A percentile compares a stretch with the other conserved stretches of the same genome.
These are phyloP conservation scores for Caretta caretta DNA, from an alignment of 2,113 vertebrate genomes.

Conservation along the genomic window DNA sequence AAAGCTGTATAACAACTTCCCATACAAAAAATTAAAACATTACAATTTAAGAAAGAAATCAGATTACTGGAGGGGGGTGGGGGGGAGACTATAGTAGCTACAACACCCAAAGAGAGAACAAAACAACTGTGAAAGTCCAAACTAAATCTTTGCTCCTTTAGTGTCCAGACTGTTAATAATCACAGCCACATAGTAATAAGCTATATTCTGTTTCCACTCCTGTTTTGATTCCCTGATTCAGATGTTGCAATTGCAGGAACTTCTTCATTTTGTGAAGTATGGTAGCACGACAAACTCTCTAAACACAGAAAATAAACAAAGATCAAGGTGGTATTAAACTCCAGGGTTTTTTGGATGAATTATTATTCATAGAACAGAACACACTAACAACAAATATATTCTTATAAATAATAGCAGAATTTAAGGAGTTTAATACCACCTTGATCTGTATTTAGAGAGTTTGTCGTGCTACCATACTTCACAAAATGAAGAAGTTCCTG, in stretches of 20 bases:
- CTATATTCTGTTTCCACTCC: constrained; percentile 30
- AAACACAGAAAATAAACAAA: constrained; percentile 72
- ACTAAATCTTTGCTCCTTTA: background rate
- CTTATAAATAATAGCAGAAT: background rate
- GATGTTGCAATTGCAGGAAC: constrained; percentile 32
- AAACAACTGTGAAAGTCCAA: background rate
- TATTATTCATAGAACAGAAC: background rate
- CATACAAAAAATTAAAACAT: background rate
- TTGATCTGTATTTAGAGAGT: constrained; percentile 56
- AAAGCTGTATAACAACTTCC: background rate
- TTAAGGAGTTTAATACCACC: constrained; percentile 41
- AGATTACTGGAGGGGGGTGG: background rate
- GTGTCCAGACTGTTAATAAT: constrained; percentile 8
- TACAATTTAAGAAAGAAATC: background rate
- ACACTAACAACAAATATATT: background rate
- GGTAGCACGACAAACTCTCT: constrained; percentile 28
- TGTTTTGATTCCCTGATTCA: constrained; percentile 36
- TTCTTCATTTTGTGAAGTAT: constrained; percentile 33
- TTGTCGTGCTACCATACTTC: constrained; percentile 32
- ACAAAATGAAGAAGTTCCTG: constrained; percentile 10
- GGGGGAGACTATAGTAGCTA: background rate
- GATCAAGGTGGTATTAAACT: constrained; percentile 62
- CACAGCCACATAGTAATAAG: constrained; percentile 25
- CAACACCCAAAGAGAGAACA: background rate
- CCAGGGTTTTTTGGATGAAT: background rate